Evolutionary conservation across 2,888 invertebrate species (phyloP).

Genomic region (Resseliella maxima): DNA sequence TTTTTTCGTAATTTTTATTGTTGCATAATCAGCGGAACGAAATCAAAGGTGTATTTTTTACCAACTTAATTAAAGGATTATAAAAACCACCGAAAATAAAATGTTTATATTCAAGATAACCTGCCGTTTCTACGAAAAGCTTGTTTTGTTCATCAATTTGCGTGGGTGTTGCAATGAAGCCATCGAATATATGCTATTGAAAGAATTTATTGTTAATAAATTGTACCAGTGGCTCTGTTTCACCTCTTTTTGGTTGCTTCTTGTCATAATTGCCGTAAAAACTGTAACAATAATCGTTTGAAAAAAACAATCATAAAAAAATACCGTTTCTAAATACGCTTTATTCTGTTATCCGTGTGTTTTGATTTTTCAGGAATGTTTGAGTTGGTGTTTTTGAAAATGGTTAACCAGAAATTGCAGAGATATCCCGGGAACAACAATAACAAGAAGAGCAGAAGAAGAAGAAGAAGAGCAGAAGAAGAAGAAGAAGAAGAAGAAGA

Average conservation of each 20-base stretch:
- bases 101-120: background rate
- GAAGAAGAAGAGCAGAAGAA: too few relatives aligned
- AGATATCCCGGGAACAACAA: too few relatives aligned
- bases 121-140: background rate
- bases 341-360: background rate
- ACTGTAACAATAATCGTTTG: slow-evolving; percentile 48
- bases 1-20: slow-evolving; percentile 32
- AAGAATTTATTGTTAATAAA: slow-evolving; percentile 39
- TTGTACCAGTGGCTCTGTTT: slow-evolving; percentile 42
- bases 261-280: slow-evolving; percentile 45
- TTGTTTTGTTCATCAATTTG: background rate
- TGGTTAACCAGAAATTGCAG: slow-evolving; percentile 42
- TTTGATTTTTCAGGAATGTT: background rate
- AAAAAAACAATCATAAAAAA: slow-evolving; percentile 48
- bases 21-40: slow-evolving; percentile 45
- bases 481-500: background rate
- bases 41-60: slow-evolving; percentile 42
- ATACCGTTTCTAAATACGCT: too few relatives aligned
- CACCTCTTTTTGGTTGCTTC: background rate
- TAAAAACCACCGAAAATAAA: background rate
- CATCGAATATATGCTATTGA: background rate
- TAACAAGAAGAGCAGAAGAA: too few relatives aligned
- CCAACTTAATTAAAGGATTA: slow-evolving; percentile 40
- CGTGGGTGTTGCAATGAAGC: background rate
- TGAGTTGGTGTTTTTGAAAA: too few relatives aligned